phyloP scores from a whole-genome alignment of 2,888 invertebrate genomes.

The Cheilosia variabilis region DNA sequence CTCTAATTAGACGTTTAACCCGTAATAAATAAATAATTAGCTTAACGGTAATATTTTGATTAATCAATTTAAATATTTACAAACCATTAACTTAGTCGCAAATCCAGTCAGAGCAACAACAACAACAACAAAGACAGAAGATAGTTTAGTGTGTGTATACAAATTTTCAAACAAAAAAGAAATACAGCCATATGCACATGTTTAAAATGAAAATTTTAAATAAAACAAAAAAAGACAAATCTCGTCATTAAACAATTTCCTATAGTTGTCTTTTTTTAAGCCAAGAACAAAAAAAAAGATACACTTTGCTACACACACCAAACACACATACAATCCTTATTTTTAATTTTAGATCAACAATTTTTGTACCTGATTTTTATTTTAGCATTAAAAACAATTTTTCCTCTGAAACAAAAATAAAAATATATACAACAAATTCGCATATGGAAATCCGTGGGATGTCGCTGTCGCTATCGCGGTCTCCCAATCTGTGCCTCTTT shows the following conservation, averaged over 20 bases:
- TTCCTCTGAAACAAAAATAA: slow-evolving; percentile 54
- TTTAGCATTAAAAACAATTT: slow-evolving; percentile 72
- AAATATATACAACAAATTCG: slow-evolving; percentile 72
- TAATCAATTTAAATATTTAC: slow-evolving; percentile 33
- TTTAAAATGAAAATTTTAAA: slow-evolving; percentile 23
- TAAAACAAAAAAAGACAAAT: not conserved
- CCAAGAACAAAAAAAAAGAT: slow-evolving; percentile 34
- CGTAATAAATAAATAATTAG: slow-evolving; percentile 61
- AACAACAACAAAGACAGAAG: slow-evolving; percentile 74
- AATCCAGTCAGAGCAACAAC: slow-evolving; percentile 32
- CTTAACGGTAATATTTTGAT: slow-evolving; percentile 61
- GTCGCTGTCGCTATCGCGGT: slow-evolving; percentile 85
- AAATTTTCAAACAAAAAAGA: slow-evolving; percentile 16
- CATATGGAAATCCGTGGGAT: slow-evolving; percentile 83
- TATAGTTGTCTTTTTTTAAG: slow-evolving; percentile 9
- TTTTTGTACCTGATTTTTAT: slow-evolving; percentile 61
- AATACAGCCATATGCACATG: slow-evolving; percentile 48
- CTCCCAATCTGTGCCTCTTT: slow-evolving; percentile 84
- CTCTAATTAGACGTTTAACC: slow-evolving; percentile 69
- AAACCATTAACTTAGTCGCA: slow-evolving; percentile 38
- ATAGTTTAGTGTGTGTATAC: slow-evolving; percentile 73
- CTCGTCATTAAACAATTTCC: not conserved
- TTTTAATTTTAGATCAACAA: slow-evolving; percentile 35
- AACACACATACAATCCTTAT: slow-evolving; percentile 77
- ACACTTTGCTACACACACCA: slow-evolving; percentile 74